Conservation (phyloP, 1,140 invertebrate genomes). For the Drosophila melanica region DNA sequence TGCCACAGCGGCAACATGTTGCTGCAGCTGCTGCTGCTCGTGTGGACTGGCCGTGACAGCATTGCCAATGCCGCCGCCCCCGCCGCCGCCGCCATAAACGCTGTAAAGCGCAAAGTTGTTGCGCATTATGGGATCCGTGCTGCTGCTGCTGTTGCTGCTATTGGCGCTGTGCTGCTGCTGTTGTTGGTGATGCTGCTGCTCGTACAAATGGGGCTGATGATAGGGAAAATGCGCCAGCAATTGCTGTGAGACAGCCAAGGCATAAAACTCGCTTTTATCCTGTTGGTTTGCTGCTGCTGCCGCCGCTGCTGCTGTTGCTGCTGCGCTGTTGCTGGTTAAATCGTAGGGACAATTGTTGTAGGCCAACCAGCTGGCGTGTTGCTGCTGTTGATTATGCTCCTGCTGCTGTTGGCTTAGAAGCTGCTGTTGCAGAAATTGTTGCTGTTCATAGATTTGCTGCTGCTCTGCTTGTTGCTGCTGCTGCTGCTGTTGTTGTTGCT, state of each 20-base stretch:
- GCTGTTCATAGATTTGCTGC: constrained; percentile 43
- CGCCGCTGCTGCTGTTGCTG: constrained; percentile 31
- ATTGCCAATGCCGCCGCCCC: constrained; percentile 20
- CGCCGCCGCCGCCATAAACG: constrained; percentile 56
- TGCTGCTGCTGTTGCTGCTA: constrained; percentile 40
- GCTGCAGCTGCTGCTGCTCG: constrained; percentile 51
- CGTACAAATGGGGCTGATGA: constrained; percentile 53
- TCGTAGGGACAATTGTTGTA: constrained; percentile 59
- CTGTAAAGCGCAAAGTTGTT: constrained; percentile 75
- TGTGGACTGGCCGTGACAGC: constrained; percentile 29
- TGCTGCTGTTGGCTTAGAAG: constrained; percentile 27
- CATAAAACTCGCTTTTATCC: constrained; percentile 56
- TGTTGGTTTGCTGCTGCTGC: constrained; percentile 29
- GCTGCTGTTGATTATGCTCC: constrained; percentile 34
- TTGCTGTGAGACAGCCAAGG: constrained; percentile 61
- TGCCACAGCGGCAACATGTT: constrained; percentile 55
- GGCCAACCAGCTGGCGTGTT: constrained; percentile 45
- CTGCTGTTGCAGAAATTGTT: constrained; percentile 63
- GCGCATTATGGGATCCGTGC: constrained; percentile 77
- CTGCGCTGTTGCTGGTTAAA: constrained; percentile 52
- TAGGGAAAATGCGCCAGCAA: constrained; percentile 59
- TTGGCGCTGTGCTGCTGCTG: constrained; percentile 44
- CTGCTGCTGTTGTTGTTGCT: constrained; percentile 49
- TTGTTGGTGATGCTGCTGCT: constrained; percentile 44
- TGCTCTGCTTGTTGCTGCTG: constrained; percentile 55